phyloP scores from a whole-genome alignment of 2,888 invertebrate species.

The Drosophila flavopinicola region DNA sequence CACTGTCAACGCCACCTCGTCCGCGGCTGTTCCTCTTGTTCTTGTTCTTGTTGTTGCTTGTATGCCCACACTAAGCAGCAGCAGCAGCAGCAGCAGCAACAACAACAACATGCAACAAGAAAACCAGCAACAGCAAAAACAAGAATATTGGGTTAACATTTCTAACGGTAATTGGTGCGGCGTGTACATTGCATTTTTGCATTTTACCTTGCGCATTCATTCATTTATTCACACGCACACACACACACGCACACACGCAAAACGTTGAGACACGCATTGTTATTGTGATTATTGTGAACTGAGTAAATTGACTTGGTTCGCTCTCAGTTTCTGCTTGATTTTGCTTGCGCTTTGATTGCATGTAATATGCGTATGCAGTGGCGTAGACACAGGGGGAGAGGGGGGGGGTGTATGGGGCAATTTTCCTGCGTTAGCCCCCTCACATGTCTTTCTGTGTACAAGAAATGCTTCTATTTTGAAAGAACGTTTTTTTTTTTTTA shows the following conservation, averaged over 20 bases:
- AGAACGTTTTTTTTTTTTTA: no score
- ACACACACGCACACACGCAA: neutral
- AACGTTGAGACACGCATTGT: constrained; percentile 19
- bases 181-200: constrained; percentile 49
- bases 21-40: constrained; percentile 6
- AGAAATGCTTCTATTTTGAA: no score
- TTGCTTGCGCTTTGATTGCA: constrained; percentile 43
- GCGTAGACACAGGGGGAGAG: no score
- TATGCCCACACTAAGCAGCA: constrained; percentile 35
- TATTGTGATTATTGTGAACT: constrained; percentile 28
- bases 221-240: constrained; percentile 11
- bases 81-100: neutral
- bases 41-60: constrained; percentile 16
- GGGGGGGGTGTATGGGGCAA: no score
- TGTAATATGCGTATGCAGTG: constrained; percentile 40
- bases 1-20: constrained; percentile 20
- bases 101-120: constrained; percentile 5
- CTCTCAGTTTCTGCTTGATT: constrained; percentile 22
- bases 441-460: no score
- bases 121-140: constrained; percentile 39
- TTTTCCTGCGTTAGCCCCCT: no score
- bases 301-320: constrained; percentile 29
- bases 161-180: constrained; percentile 57
- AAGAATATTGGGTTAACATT: constrained; percentile 56
- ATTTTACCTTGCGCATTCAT: constrained; percentile 49